These are phyloP conservation scores for Oostethus manadensis DNA, from an alignment of 2,113 vertebrate genomes.

Conservation along the genomic window DNA sequence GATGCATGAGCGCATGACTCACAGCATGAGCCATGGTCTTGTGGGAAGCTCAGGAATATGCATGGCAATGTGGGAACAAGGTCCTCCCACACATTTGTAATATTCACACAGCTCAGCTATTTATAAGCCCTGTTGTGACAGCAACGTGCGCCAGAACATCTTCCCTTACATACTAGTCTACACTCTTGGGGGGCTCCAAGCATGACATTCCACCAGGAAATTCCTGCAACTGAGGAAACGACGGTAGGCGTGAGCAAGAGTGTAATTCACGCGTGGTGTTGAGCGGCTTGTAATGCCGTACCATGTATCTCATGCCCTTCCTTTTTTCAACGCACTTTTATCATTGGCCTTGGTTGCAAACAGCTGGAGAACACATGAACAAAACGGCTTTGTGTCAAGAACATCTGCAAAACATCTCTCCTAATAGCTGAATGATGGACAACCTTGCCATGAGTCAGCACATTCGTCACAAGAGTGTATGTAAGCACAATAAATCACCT, in stretches of 20 bases:
- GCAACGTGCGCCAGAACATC: constrained; percentile 25
- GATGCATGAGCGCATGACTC: constrained; percentile 50
- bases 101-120: constrained; percentile 29
- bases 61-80: background rate
- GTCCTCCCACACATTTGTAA: constrained; percentile 28
- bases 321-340: constrained; percentile 7
- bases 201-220: constrained; percentile 41
- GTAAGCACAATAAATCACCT: background rate
- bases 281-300: constrained; percentile 7
- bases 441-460: background rate
- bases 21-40: constrained; percentile 50
- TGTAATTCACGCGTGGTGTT: background rate
- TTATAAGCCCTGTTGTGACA: constrained; percentile 34
- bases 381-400: constrained; percentile 1
- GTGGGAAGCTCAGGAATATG: constrained; percentile 36
- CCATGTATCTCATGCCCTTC: background rate
- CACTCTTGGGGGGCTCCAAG: constrained; percentile 8
- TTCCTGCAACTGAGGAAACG: constrained; percentile 22
- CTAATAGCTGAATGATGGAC: background rate
- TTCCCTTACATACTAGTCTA: constrained; percentile 23
- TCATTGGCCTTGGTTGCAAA: constrained; percentile 20
- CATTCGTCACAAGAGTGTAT: background rate
- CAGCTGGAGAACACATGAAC: constrained; percentile 12
- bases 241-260: background rate
- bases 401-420: background rate